Base-by-base conservation (phyloP, 1,140 invertebrate genomes). In the Saccostrea echinata region DNA sequence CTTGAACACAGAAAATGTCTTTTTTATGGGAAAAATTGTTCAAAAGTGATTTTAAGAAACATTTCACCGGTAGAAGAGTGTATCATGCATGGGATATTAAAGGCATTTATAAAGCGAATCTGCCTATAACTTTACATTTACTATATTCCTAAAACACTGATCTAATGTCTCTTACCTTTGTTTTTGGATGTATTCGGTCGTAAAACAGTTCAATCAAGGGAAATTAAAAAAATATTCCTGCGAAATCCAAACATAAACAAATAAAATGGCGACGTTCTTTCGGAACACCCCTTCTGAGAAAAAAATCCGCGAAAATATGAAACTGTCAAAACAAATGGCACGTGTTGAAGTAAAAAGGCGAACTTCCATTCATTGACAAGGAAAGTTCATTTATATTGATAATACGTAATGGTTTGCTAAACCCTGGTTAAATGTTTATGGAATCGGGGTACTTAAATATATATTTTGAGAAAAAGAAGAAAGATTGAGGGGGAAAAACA, bases 261-360 rank as follows among this genome's bases (percentile, higher is more conserved):
- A 76, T 18, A 76, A 76, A 18, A 76, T 76, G 68, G 68, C 68
- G 12, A 30, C 30, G 24, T 76, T 18, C 64, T 21, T 76, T 76
- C 68, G 68, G 68, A 76, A 76, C 30, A 16, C 27, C 16, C 27
- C 68, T 3, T 76, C 0, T 24, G 3, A 24, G 9, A 24, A 13
- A 71, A 71, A 57, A 71, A 24, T 71, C 64, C 64, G 64, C 64
- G 64, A 71, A 71, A 71, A 64, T 68, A 6, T 68, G 12, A 55
- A 35, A 30, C 3, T 71, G 64, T 68, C 64, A 68, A 68, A 68
- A 24, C 27, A 13, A 11, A 11, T 0, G 24, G 27, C 64, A 68
- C 64, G 24, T 68, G 64, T 68, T n/a, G n/a, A n/a, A n/a, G n/a
- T n/a, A n/a, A n/a, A n/a, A n/a, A n/a, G n/a, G n/a, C n/a, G n/a